Percentiles rank a stretch among this genome's conserved stretches.
Evolutionary conservation across 2,888 invertebrate genomes (phyloP).

Genomic region (Bugulina stolonifera): DNA sequence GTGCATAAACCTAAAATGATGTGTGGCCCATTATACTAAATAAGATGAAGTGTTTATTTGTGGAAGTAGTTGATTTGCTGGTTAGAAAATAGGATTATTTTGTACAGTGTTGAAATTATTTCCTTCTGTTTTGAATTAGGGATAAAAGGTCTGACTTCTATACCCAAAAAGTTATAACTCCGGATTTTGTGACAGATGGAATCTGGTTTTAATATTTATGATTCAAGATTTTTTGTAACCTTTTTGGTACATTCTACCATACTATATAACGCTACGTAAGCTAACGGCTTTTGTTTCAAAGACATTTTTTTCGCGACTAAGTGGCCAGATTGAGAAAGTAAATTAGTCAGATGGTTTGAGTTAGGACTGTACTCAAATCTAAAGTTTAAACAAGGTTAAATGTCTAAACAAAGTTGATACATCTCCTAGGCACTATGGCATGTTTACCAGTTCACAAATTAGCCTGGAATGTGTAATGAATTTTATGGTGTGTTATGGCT

Average conservation of each 20-base stretch:
- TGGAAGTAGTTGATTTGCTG: not conserved
- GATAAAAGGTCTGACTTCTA: no score
- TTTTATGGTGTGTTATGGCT: not conserved
- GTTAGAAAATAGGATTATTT: not conserved
- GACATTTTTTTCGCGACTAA: no score
- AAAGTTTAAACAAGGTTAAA: not conserved
- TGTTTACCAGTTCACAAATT: slow-evolving; percentile 17
- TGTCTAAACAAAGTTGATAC: slow-evolving; percentile 5
- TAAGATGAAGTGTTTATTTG: not conserved
- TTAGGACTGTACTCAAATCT: not conserved
- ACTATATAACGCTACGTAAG: no score
- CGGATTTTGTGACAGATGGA: not conserved
- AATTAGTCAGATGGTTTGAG: not conserved
- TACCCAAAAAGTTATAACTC: no score
- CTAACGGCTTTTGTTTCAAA: no score
- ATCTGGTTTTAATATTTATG: not conserved
- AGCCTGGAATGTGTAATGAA: slow-evolving; percentile 11
- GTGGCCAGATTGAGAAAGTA: not conserved
- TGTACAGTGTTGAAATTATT: not conserved
- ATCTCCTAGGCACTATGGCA: not conserved
- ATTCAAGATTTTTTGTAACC: not conserved
- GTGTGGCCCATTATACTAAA: not conserved
- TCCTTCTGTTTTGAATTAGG: no score
- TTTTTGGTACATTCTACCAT: no score
- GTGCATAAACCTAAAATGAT: not conserved